phyloP scores from a whole-genome alignment of 2,113 vertebrate species.

The Nothobranchius furzeri region DNA sequence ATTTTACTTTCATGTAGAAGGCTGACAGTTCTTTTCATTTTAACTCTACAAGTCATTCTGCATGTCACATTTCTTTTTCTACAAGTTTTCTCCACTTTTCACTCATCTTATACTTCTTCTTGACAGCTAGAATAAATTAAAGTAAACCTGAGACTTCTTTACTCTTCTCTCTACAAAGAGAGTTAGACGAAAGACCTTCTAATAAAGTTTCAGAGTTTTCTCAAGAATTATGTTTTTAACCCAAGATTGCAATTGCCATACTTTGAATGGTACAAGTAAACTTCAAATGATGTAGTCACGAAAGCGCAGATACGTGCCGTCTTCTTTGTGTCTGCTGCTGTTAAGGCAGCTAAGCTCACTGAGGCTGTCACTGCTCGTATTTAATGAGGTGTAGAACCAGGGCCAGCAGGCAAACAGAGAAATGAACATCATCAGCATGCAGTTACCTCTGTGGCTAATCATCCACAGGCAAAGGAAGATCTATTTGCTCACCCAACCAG shows the following conservation, averaged over 20 bases:
- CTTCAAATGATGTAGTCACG: conserved; percentile 4
- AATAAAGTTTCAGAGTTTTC: conserved; percentile 5
- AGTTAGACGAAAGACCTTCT: not conserved
- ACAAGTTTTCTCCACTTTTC: not conserved
- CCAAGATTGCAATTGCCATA: not conserved
- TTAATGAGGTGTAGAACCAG: conserved; percentile 33
- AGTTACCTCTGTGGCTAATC: conserved; percentile 27
- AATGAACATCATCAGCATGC: conserved; percentile 9
- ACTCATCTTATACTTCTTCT: not conserved
- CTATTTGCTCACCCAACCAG: conserved; percentile 12
- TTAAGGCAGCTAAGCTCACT: conserved; percentile 21
- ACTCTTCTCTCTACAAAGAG: not conserved
- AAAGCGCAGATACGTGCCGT: not conserved
- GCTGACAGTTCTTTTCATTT: conserved; percentile 9
- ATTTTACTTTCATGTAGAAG: conserved; percentile 1
- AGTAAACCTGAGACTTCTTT: conserved; percentile 21
- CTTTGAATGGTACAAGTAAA: not conserved
- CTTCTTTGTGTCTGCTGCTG: conserved; percentile 12
- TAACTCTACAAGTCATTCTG: not conserved
- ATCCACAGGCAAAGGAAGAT: conserved; percentile 17
- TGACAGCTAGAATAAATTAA: not conserved
- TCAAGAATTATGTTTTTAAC: not conserved
- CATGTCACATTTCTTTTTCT: not conserved
- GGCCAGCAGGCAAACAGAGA: conserved; percentile 13
- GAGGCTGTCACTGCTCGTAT: conserved; percentile 24